A percentile compares a stretch with the other conserved stretches of the same genome.
These are phyloP conservation scores for Periophthalmus magnuspinnatus DNA, from an alignment of 2,797 vertebrate genomes.

Conservation along the genomic window DNA sequence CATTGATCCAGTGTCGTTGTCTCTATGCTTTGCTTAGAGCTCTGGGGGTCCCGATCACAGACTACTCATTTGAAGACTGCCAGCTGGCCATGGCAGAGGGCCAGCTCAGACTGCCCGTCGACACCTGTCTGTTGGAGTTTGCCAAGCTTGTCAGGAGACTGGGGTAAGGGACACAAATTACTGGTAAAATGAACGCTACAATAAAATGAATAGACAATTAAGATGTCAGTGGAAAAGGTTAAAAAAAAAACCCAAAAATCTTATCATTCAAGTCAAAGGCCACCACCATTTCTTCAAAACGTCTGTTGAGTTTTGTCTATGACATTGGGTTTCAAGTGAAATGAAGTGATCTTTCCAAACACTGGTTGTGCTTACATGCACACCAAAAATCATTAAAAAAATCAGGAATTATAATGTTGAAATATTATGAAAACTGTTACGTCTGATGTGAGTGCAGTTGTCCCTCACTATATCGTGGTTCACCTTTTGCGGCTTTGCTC, in stretches of 20 bases:
- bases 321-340: neutral
- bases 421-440: too few relatives aligned
- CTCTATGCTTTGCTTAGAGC: constrained; percentile 76
- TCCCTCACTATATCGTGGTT: too few relatives aligned
- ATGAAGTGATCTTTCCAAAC: neutral
- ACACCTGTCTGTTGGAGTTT: constrained; percentile 94
- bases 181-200: constrained; percentile 18
- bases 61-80: constrained; percentile 98
- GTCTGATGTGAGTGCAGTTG: too few relatives aligned
- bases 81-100: constrained; percentile 95
- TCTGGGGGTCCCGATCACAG: constrained; percentile 88
- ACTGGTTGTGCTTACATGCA: neutral
- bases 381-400: too few relatives aligned
- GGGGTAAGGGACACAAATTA: constrained; percentile 81
- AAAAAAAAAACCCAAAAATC: neutral
- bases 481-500: too few relatives aligned
- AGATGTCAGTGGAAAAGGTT: neutral
- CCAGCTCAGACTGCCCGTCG: constrained; percentile 90
- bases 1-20: constrained; percentile 32
- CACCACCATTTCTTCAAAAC: neutral
- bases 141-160: constrained; percentile 92
- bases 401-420: too few relatives aligned
- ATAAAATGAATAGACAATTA: neutral
- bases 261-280: neutral
- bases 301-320: neutral